Evolutionary conservation across 2,113 vertebrate species (phyloP), one percentile per base, ranked within the genome.

Genomic region (Pygoscelis adeliae): DNA sequence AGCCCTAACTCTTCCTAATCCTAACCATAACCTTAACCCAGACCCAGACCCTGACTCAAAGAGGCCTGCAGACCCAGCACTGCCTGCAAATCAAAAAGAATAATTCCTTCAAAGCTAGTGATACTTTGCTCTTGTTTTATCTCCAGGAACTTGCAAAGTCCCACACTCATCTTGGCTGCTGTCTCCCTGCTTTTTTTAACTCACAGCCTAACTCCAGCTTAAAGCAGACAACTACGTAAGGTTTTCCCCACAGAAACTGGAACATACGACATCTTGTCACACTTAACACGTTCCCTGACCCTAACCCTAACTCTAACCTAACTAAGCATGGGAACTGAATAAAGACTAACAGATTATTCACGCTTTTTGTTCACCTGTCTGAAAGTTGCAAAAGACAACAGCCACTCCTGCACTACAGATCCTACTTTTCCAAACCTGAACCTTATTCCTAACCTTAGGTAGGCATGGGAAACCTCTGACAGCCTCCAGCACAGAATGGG

Each of bases 341-440:
- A 62, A 65, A 47, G 70, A 56, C 49, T 65, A 79, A 36, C 40
- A 21, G 70, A 94, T 93, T 88, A 84, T 71, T 82, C 81, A 82
- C 0, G 18, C 72, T 92, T 95, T 96, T 95, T 96, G 80, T 94
- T 82, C 87, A 96, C 96, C 94, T 96, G 61, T 59, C 83, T 82
- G 61, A 66, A 91, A 93, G 40, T 1, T 82, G 83, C 65, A 79
- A 89, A 82, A 67, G 65, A 61, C 49, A 36, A 36, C 36, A 30
- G 86, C 46, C 19, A 11, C 74, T 85, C 74, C 40, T 47, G 32
- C 65, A 11, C 79, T 23, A 40, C 9, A 29, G 61, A 74, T 12
- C 34, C 72, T 5, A 2, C 30, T 93, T 69, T 82, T 73, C 69
- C 89, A 82, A 88, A 96, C 52, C 56, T 76, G 49, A 63, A 30